Conservation (phyloP, 2,888 invertebrate species). For the Hipparchia semele region DNA sequence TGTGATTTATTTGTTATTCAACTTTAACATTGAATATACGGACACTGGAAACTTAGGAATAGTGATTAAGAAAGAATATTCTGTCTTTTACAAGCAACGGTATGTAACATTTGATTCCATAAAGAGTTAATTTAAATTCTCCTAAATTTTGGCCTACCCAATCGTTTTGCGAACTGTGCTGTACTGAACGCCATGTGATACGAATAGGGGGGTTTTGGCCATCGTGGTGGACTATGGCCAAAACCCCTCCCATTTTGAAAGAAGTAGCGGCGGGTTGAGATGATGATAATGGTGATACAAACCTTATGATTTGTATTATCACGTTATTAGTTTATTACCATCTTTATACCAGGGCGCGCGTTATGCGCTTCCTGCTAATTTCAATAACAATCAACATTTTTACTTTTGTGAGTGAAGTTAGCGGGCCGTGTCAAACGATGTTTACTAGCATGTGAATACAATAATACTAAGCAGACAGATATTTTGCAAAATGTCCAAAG, state of each 20-base stretch:
- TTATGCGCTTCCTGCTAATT: too few relatives aligned
- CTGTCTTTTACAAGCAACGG: neutral
- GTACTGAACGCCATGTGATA: neutral
- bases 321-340: too few relatives aligned
- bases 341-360: too few relatives aligned
- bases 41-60: neutral
- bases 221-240: too few relatives aligned
- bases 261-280: too few relatives aligned
- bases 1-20: conserved; percentile 15
- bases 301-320: too few relatives aligned
- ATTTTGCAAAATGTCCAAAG: neutral
- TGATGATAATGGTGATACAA: too few relatives aligned
- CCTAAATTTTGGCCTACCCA: neutral
- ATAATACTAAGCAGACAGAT: neutral
- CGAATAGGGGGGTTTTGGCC: neutral
- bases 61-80: neutral
- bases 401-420: too few relatives aligned
- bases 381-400: too few relatives aligned
- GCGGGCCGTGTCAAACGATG: too few relatives aligned
- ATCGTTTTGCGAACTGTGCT: neutral
- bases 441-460: too few relatives aligned
- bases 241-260: too few relatives aligned
- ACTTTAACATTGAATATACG: neutral
- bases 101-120: neutral
- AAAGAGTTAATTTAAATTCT: neutral